These are phyloP conservation scores for Oeneis ivallda DNA, from an alignment of 2,888 invertebrate species.

Conservation along the genomic window DNA sequence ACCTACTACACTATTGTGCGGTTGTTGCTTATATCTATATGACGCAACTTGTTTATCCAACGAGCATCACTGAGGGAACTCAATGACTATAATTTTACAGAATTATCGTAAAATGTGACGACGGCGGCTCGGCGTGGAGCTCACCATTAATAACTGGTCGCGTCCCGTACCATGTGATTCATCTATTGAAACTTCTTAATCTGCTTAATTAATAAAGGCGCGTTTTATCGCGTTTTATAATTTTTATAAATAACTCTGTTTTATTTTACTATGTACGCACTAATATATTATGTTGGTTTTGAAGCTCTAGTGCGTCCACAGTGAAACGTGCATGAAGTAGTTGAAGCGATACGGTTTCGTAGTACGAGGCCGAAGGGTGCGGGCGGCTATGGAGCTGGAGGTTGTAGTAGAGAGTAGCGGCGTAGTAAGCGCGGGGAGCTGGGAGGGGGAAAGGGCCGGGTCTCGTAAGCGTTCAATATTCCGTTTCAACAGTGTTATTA, in stretches of 20 bases:
- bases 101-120: slow-evolving; percentile 62
- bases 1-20: slow-evolving; percentile 33
- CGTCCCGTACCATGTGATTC: slow-evolving; percentile 12
- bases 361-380: slow-evolving; percentile 51
- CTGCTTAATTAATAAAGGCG: neutral
- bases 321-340: neutral
- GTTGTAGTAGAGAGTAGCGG: slow-evolving; percentile 69
- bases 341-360: slow-evolving; percentile 44
- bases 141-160: slow-evolving; percentile 47
- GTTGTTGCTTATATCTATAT: slow-evolving; percentile 42
- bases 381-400: slow-evolving; percentile 55
- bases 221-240: neutral
- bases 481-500: slow-evolving; percentile 47
- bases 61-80: slow-evolving; percentile 48
- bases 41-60: slow-evolving; percentile 60
- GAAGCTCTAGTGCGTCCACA: neutral
- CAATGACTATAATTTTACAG: slow-evolving; percentile 62
- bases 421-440: slow-evolving; percentile 62
- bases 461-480: slow-evolving; percentile 60
- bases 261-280: neutral
- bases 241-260: neutral
- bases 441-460: slow-evolving; percentile 43
- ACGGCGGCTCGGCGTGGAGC: slow-evolving; percentile 44
- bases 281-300: neutral
- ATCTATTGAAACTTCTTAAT: neutral